Base-by-base conservation (phyloP, 1,140 invertebrate genomes). In the Formica exsecta region DNA sequence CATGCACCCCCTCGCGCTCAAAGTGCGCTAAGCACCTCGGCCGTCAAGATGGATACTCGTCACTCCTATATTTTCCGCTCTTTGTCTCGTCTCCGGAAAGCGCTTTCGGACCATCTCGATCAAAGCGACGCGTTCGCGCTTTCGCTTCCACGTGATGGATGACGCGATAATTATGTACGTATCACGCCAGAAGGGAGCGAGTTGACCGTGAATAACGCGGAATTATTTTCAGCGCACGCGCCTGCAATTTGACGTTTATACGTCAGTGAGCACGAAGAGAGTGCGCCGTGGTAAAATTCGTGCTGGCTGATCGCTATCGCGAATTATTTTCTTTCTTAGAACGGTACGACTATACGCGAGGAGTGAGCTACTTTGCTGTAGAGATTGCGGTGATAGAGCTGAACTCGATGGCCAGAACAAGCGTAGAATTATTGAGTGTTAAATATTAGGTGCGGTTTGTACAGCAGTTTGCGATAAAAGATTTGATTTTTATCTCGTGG, bases 11-110 rank as follows among this genome's bases (percentile, higher is more conserved):
- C 36, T 22, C 36, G 66, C 36, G 36, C 19, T 38, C 68, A 74
- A 74, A 83, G n/a, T 61, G 29, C 79, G 68, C 8, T 83, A 74
- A 83, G 79, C 44, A 77, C 44, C 61, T 57, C 32, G 44, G 73
- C 71, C 59, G 73, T 59, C 59, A 84, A 84, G 71, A 41, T 76
- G 22, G 73, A 48, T 51, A 61, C 22, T 61, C 36, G 54, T 25
- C 25, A 22, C 38, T 32, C 32, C 32, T 32, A 2, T 32, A 38
- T 73, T 81, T 73, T 22, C 44, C 79, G 38, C 54, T 8, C 41
- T 3, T 44, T 0, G 38, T 44, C 51, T 73, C 38, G n/a, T 25
- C 44, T 54, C 54, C 13, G 5, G 9, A 57, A 70, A 70, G 9
- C 25, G 32, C 32, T 32, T 32, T 32, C 32, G 32, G 32, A n/a